Conservation (phyloP, 2,797 vertebrate species). For the Sebastes miniatus region DNA sequence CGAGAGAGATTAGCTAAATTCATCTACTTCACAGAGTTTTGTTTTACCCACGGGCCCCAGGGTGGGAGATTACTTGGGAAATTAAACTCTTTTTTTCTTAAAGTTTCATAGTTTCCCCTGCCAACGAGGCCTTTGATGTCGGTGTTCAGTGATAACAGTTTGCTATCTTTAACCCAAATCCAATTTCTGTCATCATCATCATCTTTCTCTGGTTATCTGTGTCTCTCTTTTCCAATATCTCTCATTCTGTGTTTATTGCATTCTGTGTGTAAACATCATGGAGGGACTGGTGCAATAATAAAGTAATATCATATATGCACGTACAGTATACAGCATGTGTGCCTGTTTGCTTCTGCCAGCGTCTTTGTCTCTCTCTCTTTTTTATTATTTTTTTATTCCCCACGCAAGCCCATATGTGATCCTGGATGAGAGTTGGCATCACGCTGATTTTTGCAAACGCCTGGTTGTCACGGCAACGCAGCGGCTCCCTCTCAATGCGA, state of each 20-base stretch:
- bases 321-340: neutral
- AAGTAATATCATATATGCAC: conserved; percentile 2
- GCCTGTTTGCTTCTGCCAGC: conserved; percentile 2
- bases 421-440: conserved; percentile 60
- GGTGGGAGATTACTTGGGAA: conserved; percentile 67
- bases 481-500: conserved; percentile 36
- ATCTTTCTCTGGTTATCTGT: conserved; percentile 20
- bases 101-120: conserved; percentile 49
- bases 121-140: conserved; percentile 64
- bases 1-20: conserved; percentile 73
- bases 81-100: conserved; percentile 49
- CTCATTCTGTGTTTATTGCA: conserved; percentile 15
- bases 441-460: conserved; percentile 54
- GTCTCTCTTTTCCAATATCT: conserved; percentile 7
- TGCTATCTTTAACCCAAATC: conserved; percentile 55
- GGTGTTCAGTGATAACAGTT: conserved; percentile 41
- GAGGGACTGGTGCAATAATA: conserved; percentile 4
- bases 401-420: conserved; percentile 40
- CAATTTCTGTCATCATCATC: conserved; percentile 46
- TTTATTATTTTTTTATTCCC: neutral
- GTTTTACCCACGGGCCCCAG: conserved; percentile 72
- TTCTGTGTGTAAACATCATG: conserved; percentile 16
- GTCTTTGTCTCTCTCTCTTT: conserved; percentile 19
- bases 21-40: conserved; percentile 72
- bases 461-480: conserved; percentile 76